phyloP scores from a whole-genome alignment of 2,797 vertebrate genomes.

The Typhlichthys subterraneus region DNA sequence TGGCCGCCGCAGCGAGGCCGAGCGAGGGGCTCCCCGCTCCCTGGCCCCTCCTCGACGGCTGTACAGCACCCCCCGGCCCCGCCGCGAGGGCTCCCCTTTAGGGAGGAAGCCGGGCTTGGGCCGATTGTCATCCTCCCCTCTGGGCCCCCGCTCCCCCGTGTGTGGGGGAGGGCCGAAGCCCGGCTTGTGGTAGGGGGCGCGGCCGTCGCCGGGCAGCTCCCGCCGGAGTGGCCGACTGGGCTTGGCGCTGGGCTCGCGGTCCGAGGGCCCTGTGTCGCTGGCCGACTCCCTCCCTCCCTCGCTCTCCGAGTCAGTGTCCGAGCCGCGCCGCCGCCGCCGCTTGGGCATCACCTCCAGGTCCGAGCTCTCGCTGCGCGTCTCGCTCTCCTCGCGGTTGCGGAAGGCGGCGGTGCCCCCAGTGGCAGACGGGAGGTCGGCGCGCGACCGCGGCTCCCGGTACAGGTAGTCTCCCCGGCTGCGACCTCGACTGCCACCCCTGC shows the following conservation, averaged over 20 bases:
- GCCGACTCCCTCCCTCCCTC: conserved; percentile 92
- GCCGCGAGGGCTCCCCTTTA: conserved; percentile 93
- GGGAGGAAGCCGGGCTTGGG: conserved; percentile 94
- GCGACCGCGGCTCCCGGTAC: conserved; percentile 88
- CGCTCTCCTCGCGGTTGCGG: conserved; percentile 93
- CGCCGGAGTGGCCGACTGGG: conserved; percentile 73
- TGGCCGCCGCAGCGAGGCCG: conserved; percentile 84
- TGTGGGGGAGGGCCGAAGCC: conserved; percentile 70
- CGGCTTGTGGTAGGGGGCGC: conserved; percentile 61
- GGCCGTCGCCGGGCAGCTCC: conserved; percentile 71
- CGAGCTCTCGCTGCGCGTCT: conserved; percentile 98
- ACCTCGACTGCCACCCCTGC: conserved; percentile 82
- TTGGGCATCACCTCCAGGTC: conserved; percentile 97
- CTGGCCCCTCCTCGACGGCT: conserved; percentile 84
- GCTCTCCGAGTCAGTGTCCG: conserved; percentile 96
- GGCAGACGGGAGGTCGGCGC: conserved; percentile 78
- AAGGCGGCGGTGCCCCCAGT: conserved; percentile 80
- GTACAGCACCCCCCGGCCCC: conserved; percentile 92
- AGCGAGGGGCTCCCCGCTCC: conserved; percentile 86
- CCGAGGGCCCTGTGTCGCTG: conserved; percentile 91
- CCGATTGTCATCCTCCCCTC: conserved; percentile 87
- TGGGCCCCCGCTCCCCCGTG: conserved; percentile 61
- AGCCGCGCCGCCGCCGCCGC: conserved; percentile 89
- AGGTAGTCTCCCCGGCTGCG: conserved; percentile 90
- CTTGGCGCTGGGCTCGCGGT: conserved; percentile 88